Evolutionary conservation across 2,888 invertebrate genomes (phyloP).

Genomic region (Heteromurus nitidus): DNA sequence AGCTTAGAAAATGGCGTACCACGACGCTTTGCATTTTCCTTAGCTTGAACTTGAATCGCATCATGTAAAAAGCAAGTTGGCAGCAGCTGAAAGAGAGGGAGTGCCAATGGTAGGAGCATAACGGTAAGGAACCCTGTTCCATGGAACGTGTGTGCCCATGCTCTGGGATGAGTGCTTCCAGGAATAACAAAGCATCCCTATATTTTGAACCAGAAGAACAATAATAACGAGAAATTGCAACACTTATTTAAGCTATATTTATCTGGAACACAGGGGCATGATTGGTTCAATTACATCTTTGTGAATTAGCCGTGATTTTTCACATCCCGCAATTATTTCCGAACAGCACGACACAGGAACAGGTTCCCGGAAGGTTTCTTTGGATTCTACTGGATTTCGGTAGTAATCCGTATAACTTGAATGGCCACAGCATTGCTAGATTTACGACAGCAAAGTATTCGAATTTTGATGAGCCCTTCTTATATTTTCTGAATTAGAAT

Average conservation of each 20-base stretch:
- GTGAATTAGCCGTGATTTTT: constrained; percentile 11
- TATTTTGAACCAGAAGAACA: not conserved
- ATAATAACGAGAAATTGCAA: not conserved
- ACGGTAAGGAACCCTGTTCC: constrained; percentile 33
- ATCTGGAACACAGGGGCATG: too few species aligned
- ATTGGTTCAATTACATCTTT: constrained; percentile 26
- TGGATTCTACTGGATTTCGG: not conserved
- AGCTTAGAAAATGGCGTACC: not conserved
- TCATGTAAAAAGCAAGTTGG: constrained; percentile 25
- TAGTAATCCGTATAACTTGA: constrained; percentile 41
- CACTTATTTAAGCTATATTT: not conserved
- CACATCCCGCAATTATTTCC: not conserved
- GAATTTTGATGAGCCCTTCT: not conserved
- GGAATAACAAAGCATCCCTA: constrained; percentile 39
- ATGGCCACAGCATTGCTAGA: constrained; percentile 45
- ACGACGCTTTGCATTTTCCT: not conserved
- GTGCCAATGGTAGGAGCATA: constrained; percentile 12
- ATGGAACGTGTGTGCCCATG: constrained; percentile 22
- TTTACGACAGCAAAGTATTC: not conserved
- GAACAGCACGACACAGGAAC: constrained; percentile 35
- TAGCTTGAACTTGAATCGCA: not conserved
- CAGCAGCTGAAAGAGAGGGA: constrained; percentile 31
- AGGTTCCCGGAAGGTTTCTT: not conserved
- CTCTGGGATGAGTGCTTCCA: not conserved
- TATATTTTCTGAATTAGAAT: not conserved